Evolutionary conservation across 1,140 invertebrate species (phyloP).

Genomic region (Monomorium pharaonis): DNA sequence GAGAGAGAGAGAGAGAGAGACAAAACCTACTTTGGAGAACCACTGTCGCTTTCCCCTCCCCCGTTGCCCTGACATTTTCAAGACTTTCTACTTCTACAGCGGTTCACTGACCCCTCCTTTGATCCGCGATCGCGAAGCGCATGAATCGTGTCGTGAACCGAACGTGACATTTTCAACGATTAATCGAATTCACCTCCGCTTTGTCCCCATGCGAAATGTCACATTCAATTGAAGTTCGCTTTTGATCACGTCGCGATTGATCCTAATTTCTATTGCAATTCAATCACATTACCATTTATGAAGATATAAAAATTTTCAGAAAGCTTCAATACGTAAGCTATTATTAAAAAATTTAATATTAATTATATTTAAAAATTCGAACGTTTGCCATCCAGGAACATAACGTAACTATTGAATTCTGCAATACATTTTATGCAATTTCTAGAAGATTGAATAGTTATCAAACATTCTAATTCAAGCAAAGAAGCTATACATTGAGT

Average conservation of each 20-base stretch:
- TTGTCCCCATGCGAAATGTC: conserved; percentile 29
- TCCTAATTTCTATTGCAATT: neutral
- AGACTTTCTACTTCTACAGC: conserved; percentile 83
- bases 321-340: neutral
- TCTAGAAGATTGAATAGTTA: neutral
- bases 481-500: neutral
- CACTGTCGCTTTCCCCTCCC: conserved; percentile 79
- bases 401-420: neutral
- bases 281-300: neutral
- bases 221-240: neutral
- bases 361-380: neutral
- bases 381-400: neutral
- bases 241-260: neutral
- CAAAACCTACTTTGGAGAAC: conserved; percentile 78
- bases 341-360: neutral
- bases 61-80: conserved; percentile 82
- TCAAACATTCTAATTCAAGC: neutral
- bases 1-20: conserved; percentile 4
- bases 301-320: neutral
- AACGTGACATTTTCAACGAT: conserved; percentile 70
- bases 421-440: neutral
- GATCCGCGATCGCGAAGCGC: conserved; percentile 58
- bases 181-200: conserved; percentile 32
- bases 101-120: conserved; percentile 72
- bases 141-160: conserved; percentile 54